Evolutionary conservation across 2,113 vertebrate species (phyloP), one percentile per base, ranked within the genome.

Genomic region (Oceanodroma tethys): DNA sequence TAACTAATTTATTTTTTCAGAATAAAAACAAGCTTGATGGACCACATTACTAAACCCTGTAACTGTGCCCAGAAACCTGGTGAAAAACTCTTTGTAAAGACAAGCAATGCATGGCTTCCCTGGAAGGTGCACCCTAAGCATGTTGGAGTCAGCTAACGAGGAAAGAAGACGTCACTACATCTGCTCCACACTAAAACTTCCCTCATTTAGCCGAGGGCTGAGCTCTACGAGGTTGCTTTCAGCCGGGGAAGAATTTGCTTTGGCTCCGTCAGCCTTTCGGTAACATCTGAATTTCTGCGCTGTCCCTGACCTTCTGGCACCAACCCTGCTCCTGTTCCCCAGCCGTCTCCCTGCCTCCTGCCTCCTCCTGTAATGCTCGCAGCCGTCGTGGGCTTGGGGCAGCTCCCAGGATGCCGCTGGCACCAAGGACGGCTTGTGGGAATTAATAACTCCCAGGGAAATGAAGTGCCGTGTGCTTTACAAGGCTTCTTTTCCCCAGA

Each of bases 221-320:
- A 90, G 71, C 78, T 53, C 25, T 20, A 65, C 0, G 3, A 66
- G 42, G 62, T 58, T 88, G 58, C 66, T 88, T 92, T 93, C 62
- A 81, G 81, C 83, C 16, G 3, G 47, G 59, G 80, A 92, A 81
- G 90, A 90, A 94, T 96, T 92, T 75, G 79, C 90, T 90, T 79
- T 74, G 94, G 88, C 92, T 92, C 88, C 32, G 0, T 58, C 86
- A 80, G 88, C 82, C 92, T 81, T 90, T 34, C 1, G 0, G 79
- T 88, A 95, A 93, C 92, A 85, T 91, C 84, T 93, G 93, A 96
- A 92, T 95, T 90, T 90, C 75, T 71, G 67, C 0, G 34, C 82
- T 66, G 90, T 95, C 80, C 86, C 82, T 88, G 94, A 96, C 96
- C 96, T 97, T 97, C 88, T 53, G 86, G 95, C 96, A 90, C 71